A percentile compares a stretch with the other conserved stretches of the same genome.
Conservation (phyloP, 1,140 invertebrate genomes). For the Liolophura sinensis region DNA sequence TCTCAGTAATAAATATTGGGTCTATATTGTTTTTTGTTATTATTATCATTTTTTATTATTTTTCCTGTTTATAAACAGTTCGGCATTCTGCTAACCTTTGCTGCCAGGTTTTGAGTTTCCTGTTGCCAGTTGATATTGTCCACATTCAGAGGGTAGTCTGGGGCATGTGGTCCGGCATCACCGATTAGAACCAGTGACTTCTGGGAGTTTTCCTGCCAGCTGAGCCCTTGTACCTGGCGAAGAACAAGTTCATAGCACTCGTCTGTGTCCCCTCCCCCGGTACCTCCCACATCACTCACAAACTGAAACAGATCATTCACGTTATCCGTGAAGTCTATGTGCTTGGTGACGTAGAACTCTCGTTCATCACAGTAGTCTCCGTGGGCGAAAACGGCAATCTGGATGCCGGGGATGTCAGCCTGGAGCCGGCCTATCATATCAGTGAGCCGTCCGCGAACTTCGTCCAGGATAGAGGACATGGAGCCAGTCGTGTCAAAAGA, state of each 20-base stretch:
- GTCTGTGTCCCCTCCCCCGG: slow-evolving; percentile 39
- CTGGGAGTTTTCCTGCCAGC: slow-evolving; percentile 19
- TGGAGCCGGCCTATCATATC: slow-evolving; percentile 46
- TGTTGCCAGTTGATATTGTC: slow-evolving; percentile 17
- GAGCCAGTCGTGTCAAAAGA: slow-evolving; percentile 54
- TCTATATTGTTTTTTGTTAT: too few species aligned
- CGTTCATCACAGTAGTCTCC: slow-evolving; percentile 49
- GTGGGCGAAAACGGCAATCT: slow-evolving; percentile 44
- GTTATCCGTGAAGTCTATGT: slow-evolving; percentile 36
- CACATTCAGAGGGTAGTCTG: slow-evolving; percentile 7
- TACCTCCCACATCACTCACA: slow-evolving; percentile 37
- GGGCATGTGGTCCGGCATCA: slow-evolving; percentile 21
- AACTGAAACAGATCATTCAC: slow-evolving; percentile 38
- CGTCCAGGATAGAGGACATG: slow-evolving; percentile 36
- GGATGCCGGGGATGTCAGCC: slow-evolving; percentile 43
- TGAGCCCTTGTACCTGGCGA: slow-evolving; percentile 12
- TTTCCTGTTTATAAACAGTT: too few species aligned
- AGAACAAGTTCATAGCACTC: slow-evolving; percentile 54
- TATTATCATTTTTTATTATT: too few species aligned
- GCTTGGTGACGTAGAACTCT: slow-evolving; percentile 43
- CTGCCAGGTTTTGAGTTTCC: slow-evolving; percentile 11
- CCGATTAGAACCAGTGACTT: slow-evolving; percentile 25
- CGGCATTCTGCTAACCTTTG: slow-evolving; percentile 6
- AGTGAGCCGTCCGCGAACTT: slow-evolving; percentile 34
- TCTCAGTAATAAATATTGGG: too few species aligned